Conservation (phyloP, 1,140 invertebrate genomes). For the Rhysida immarginata region DNA sequence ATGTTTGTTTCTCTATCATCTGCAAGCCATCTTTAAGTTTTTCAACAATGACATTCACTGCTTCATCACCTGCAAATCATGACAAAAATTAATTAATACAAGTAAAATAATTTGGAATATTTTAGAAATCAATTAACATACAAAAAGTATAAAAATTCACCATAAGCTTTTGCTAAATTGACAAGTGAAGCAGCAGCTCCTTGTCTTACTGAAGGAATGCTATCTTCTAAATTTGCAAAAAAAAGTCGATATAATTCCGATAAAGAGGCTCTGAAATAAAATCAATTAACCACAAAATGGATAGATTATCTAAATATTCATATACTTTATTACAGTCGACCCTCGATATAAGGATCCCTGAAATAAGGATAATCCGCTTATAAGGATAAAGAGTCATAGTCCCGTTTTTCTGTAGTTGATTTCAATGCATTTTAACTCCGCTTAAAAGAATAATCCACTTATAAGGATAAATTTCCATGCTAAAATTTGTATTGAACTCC, state of each 20-base stretch:
- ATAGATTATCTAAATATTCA: too few relatives aligned
- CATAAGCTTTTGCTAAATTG: constrained; percentile 36
- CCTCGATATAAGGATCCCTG: too few relatives aligned
- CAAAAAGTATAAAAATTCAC: constrained; percentile 16
- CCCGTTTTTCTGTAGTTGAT: too few relatives aligned
- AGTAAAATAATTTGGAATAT: background rate
- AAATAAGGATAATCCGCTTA: too few relatives aligned
- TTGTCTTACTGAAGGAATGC: constrained; percentile 39
- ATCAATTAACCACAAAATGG: too few relatives aligned
- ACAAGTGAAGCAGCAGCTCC: constrained; percentile 37
- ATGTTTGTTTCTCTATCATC: constrained; percentile 31
- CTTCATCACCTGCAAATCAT: constrained; percentile 20
- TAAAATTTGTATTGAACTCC: too few relatives aligned
- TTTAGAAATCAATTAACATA: background rate
- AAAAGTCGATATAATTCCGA: constrained; percentile 36
- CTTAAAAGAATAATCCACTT: too few relatives aligned
- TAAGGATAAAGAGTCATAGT: too few relatives aligned
- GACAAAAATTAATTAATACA: constrained; percentile 3
- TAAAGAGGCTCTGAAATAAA: constrained; percentile 22
- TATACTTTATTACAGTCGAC: too few relatives aligned
- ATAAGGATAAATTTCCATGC: too few relatives aligned
- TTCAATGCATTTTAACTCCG: too few relatives aligned
- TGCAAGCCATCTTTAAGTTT: constrained; percentile 23
- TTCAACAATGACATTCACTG: constrained; percentile 20
- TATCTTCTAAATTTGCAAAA: constrained; percentile 38